Conservation (phyloP, 2,888 invertebrate species). For the Ariolimax columbianus region DNA sequence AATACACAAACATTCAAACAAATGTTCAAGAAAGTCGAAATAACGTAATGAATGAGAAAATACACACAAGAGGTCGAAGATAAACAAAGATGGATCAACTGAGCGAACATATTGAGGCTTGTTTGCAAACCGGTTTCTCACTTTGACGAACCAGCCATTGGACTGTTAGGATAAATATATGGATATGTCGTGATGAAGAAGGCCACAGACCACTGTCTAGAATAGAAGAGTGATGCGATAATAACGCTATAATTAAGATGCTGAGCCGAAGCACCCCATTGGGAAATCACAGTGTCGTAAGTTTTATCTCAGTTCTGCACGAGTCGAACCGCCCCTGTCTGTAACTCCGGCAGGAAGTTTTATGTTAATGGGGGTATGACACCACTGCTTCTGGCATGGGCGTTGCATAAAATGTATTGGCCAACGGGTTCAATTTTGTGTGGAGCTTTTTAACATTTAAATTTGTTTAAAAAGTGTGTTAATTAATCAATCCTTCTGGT, state of each 20-base stretch:
- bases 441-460: not conserved
- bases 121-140: no score
- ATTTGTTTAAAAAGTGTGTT: not conserved
- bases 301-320: conserved; percentile 9
- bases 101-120: no score
- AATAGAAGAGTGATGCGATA: conserved; percentile 18
- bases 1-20: no score
- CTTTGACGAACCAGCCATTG: not conserved
- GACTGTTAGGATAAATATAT: conserved; percentile 16
- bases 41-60: no score
- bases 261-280: not conserved
- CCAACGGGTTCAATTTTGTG: no score
- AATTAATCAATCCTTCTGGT: not conserved
- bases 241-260: conserved; percentile 23
- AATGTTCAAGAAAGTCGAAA: no score
- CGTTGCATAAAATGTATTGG: conserved; percentile 8
- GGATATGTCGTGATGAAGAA: conserved; percentile 1
- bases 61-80: no score
- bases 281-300: conserved; percentile 3
- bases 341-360: not conserved
- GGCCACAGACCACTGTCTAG: not conserved
- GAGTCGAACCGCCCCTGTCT: not conserved
- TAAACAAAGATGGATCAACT: no score
- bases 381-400: not conserved
- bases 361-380: not conserved